A percentile compares a stretch with the other conserved stretches of the same genome.
Evolutionary conservation across 2,113 vertebrate species (phyloP).

Genomic region (Ia io): DNA sequence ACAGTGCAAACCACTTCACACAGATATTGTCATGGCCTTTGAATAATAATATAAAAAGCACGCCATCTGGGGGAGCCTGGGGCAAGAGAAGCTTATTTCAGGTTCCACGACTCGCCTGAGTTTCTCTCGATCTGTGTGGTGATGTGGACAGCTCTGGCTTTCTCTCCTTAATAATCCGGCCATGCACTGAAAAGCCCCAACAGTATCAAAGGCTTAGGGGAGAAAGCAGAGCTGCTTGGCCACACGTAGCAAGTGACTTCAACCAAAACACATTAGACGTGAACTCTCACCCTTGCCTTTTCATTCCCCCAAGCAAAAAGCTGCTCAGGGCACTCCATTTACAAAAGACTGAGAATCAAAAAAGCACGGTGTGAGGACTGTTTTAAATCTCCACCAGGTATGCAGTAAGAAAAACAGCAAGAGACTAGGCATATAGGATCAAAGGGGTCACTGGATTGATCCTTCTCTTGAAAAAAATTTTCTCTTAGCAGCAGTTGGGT

Average conservation of each 20-base stretch:
- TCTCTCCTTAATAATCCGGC: constrained; percentile 68
- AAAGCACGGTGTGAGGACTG: not conserved
- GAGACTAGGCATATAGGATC: not conserved
- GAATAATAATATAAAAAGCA: constrained; percentile 5
- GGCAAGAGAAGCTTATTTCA: constrained; percentile 59
- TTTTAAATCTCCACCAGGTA: not conserved
- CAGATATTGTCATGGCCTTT: constrained; percentile 63
- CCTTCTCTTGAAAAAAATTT: not conserved
- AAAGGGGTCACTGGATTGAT: not conserved
- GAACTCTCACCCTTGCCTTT: constrained; percentile 54
- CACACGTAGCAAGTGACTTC: not conserved
- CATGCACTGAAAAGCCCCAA: constrained; percentile 50
- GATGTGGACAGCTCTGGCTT: constrained; percentile 32
- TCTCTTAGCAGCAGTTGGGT: not conserved
- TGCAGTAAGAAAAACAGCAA: not conserved
- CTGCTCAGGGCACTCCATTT: not conserved
- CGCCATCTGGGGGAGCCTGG: constrained; percentile 44
- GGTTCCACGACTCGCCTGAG: constrained; percentile 70
- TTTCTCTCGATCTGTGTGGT: not conserved
- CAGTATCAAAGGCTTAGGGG: constrained; percentile 50
- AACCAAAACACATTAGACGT: constrained; percentile 38
- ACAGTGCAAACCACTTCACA: constrained; percentile 53
- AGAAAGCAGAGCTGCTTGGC: not conserved
- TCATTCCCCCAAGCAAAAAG: constrained; percentile 9
- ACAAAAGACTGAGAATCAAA: constrained; percentile 38